Evolutionary conservation across 64 coral and sea anemone species (phyloP), one percentile per base, ranked within the genome.

Genomic region (Orbicella faveolata): DNA sequence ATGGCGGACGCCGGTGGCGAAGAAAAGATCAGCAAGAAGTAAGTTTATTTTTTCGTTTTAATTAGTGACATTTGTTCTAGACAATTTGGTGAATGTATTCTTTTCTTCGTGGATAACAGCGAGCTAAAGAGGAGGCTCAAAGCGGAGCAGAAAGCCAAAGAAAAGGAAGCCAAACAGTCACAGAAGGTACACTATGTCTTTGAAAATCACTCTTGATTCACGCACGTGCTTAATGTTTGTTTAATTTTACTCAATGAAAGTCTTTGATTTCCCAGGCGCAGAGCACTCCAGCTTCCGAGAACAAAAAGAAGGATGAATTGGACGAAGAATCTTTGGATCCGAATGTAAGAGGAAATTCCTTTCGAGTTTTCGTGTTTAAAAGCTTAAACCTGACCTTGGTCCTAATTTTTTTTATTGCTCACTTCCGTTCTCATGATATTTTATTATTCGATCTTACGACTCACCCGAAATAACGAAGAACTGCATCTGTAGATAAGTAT

Each of bases 71-170:
- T 37, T 77, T 41, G 2, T 44, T 34, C 59, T 8, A 7, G 11
- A 65, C 14, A 19, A 48, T 90, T 84, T 13, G 79, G 1, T 74
- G 21, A 25, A 36, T 54, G 26, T 75, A 26, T 83, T 6, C 8
- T 51, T 61, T 23, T 39, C 52, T 41, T 89, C 41, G 14, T 35
- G 13, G 21, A 6, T 57, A 73, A 75, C 73, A 98, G 96, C 87
- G 96, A 98, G 63, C 62, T 93, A 0, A 98, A 98, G 82, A 92
- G 96, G 36, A 91, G 96, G n/a, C 62, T 93, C 53, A 98, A 98
- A 77, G 93, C 96, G 3, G 93, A 98, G 75, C 88, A 98, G 77
- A 98, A 98, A 85, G 96, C 96, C 9, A 98, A 95, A 87, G 96
- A 98, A 87, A 98, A 98, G 21, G 93, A 98, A 55, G 96, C 90